Conservation (phyloP, 2,888 invertebrate genomes). For the Ormyrus rosae region DNA sequence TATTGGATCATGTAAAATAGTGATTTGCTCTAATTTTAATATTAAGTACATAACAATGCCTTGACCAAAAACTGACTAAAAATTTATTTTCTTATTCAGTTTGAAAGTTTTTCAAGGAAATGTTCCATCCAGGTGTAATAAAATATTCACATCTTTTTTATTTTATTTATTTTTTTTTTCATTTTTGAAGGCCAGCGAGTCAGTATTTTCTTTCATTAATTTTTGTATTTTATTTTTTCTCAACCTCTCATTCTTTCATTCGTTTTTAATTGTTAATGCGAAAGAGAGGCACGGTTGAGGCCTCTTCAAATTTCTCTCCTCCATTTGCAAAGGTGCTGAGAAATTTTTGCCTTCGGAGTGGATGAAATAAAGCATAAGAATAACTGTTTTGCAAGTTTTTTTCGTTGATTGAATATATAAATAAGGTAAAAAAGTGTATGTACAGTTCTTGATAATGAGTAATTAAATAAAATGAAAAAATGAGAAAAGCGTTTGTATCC, state of each 20-base stretch:
- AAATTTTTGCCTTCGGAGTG: conserved; percentile 50
- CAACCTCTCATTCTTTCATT: conserved; percentile 34
- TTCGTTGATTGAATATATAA: conserved; percentile 55
- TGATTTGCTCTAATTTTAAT: conserved; percentile 48
- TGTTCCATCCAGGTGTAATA: conserved; percentile 52
- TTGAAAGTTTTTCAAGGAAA: conserved; percentile 46
- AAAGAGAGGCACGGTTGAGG: conserved; percentile 36
- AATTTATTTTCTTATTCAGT: conserved; percentile 42
- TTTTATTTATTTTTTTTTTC: background rate
- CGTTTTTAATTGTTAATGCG: conserved; percentile 50
- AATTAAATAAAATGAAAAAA: conserved; percentile 36
- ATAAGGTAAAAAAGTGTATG: conserved; percentile 56
- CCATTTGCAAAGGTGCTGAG: conserved; percentile 36
- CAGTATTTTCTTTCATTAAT: conserved; percentile 56
- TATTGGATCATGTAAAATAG: conserved; percentile 46
- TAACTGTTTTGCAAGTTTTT: conserved; percentile 55
- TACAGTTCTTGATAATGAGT: conserved; percentile 57
- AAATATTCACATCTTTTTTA: conserved; percentile 29
- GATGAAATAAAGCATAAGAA: conserved; percentile 52
- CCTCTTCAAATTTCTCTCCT: conserved; percentile 40
- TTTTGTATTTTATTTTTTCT: conserved; percentile 52
- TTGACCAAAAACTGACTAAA: conserved; percentile 48
- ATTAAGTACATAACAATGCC: conserved; percentile 17
- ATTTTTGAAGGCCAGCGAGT: conserved; percentile 50
- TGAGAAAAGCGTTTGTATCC: conserved; percentile 56